Evolutionary conservation across 2,888 invertebrate species (phyloP).

Genomic region (Epinotia nisella): DNA sequence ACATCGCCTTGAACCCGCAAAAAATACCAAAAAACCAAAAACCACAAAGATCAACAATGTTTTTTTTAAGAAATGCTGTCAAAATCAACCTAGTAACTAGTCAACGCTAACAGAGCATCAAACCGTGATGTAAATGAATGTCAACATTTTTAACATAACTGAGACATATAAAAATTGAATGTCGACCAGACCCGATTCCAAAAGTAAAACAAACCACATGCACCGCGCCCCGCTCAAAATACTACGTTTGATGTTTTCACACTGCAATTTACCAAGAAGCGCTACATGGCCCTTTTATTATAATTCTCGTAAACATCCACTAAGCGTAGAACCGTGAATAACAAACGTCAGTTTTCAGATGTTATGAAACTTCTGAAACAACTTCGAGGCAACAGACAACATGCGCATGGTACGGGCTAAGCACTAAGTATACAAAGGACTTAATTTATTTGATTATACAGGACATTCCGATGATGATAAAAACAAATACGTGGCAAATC

Average conservation of each 20-base stretch:
- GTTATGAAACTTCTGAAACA: not conserved
- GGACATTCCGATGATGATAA: no score
- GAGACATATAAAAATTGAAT: not conserved
- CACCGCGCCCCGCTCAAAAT: constrained; percentile 16
- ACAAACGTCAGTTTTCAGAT: not conserved
- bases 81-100: not conserved
- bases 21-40: no score
- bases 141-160: not conserved
- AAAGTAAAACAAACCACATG: not conserved
- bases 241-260: constrained; percentile 41
- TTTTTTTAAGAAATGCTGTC: not conserved
- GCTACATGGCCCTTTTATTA: constrained; percentile 12
- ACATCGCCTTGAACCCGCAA: no score
- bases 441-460: no score
- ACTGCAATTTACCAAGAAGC: constrained; percentile 34
- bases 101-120: not conserved
- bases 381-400: not conserved
- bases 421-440: no score
- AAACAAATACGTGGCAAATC: no score
- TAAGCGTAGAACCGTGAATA: constrained; percentile 21
- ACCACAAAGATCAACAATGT: no score
- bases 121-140: not conserved
- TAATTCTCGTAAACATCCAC: constrained; percentile 25
- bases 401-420: not conserved
- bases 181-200: not conserved